Percentiles rank a stretch among this genome's conserved stretches.
These are phyloP conservation scores for Eupeodes corollae DNA, from an alignment of 1,140 invertebrate species.

Conservation along the genomic window DNA sequence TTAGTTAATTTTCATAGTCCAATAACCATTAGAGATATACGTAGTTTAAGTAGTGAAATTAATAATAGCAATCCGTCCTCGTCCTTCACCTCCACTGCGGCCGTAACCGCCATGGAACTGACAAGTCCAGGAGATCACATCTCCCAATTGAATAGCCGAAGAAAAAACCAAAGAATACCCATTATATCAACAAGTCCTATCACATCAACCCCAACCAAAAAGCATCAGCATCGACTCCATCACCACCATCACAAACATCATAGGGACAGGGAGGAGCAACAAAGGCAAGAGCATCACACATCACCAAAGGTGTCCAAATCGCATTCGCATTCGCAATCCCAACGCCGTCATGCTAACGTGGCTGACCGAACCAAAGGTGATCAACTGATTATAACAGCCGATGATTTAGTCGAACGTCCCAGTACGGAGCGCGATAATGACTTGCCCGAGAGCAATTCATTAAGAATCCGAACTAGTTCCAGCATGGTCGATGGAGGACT, in stretches of 20 bases:
- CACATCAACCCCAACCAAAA: background rate
- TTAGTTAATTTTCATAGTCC: background rate
- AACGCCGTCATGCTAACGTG: too few species aligned
- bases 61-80: constrained; percentile 21
- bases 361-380: too few species aligned
- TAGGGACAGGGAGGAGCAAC: too few species aligned
- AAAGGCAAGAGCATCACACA: too few species aligned
- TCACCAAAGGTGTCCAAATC: too few species aligned
- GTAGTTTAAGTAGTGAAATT: constrained; percentile 37
- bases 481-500: too few species aligned
- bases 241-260: background rate
- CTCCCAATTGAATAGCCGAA: background rate
- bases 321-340: too few species aligned
- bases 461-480: too few species aligned
- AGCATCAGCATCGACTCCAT: background rate
- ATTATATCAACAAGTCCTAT: background rate
- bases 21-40: constrained; percentile 17
- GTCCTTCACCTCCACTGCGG: background rate
- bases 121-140: background rate
- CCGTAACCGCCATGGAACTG: background rate
- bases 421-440: too few species aligned
- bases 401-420: too few species aligned
- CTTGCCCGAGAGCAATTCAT: too few species aligned
- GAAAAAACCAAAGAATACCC: background rate
- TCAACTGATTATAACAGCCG: too few species aligned